Base-by-base conservation (phyloP, 2,113 vertebrate species). In the Platichthys flesus region DNA sequence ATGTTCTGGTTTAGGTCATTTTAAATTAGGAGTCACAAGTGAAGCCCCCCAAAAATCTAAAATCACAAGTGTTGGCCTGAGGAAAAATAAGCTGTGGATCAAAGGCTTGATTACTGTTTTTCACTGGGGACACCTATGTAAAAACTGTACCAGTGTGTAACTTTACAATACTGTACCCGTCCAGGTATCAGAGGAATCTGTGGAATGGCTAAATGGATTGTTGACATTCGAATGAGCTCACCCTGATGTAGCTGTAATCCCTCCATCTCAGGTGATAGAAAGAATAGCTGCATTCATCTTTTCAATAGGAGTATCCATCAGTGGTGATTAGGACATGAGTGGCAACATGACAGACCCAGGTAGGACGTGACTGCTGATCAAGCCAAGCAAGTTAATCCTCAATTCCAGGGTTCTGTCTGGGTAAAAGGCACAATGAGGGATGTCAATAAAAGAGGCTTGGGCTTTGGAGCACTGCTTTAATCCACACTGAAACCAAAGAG, bases 391-490 rank as follows among this genome's bases (percentile, higher is more conserved):
- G 71, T 76, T 71, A 81, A 77, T 80, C 70, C 66, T 26, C 37
- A 81, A 65, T 72, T 78, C 54, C 65, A 69, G 58, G 42, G 69
- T 54, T 71, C 56, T 65, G 42, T 73, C 54, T 28, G 66, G 20
- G 67, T 82, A 65, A 91, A 14, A 84, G 55, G 31, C 56, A 65
- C 63, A 68, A 63, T 13, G 26, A 21, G 35, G 57, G 51, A 67
- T 60, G 69, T 82, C 69, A 72, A 64, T 73, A 67, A 84, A 66
- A 88, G 82, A 51, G 59, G 28, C 63, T 13, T 24, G 5, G 70
- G 65, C 75, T 90, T 78, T 78, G 18, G 74, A 80, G 37, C 66
- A 45, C 49, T 4, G 45, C 88, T 88, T 80, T 83, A 88, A 91
- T 85, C 84, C 72, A 70, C 54, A 74, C 69, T 70, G 79, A 85